These are phyloP conservation scores for Leptopilina boulardi DNA, from an alignment of 1,140 invertebrate genomes.

Conservation along the genomic window DNA sequence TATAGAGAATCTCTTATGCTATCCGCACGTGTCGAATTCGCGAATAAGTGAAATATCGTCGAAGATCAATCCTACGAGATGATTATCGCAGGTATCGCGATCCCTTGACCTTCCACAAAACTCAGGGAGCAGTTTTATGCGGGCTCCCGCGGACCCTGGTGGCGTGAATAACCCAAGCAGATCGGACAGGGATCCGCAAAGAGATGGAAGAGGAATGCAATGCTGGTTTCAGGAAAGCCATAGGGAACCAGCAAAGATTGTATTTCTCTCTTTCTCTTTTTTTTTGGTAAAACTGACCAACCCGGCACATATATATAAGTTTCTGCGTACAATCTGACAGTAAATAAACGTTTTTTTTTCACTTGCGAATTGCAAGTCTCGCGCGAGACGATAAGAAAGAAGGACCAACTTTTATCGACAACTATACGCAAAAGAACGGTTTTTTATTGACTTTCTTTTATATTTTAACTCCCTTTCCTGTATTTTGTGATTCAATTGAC, in stretches of 20 bases:
- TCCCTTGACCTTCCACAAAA: slow-evolving; percentile 55
- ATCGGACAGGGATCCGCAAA: slow-evolving; percentile 47
- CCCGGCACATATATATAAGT: slow-evolving; percentile 43
- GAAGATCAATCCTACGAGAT: slow-evolving; percentile 44
- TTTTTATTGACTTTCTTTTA: slow-evolving; percentile 42
- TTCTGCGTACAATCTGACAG: slow-evolving; percentile 51
- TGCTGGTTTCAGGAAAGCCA: slow-evolving; percentile 46
- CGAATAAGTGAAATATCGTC: slow-evolving; percentile 52
- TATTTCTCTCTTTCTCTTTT: slow-evolving; percentile 53
- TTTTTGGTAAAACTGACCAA: neutral
- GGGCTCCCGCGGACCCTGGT: slow-evolving; percentile 53
- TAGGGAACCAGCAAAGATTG: slow-evolving; percentile 43
- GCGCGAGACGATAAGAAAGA: slow-evolving; percentile 51
- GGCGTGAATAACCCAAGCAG: slow-evolving; percentile 51
- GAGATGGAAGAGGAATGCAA: slow-evolving; percentile 59
- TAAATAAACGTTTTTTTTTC: slow-evolving; percentile 60
- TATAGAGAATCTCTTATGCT: neutral
- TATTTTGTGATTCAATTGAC: too few species aligned
- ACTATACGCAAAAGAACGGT: too few species aligned
- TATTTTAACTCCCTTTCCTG: slow-evolving; percentile 25
- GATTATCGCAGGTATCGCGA: slow-evolving; percentile 50
- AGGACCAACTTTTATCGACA: slow-evolving; percentile 46
- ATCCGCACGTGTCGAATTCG: neutral
- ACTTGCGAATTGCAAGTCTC: slow-evolving; percentile 60
- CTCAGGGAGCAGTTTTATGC: slow-evolving; percentile 61